Evolutionary conservation across 2,797 vertebrate species (phyloP), one percentile per base, ranked within the genome.

Genomic region (Myiotriccus ornatus): DNA sequence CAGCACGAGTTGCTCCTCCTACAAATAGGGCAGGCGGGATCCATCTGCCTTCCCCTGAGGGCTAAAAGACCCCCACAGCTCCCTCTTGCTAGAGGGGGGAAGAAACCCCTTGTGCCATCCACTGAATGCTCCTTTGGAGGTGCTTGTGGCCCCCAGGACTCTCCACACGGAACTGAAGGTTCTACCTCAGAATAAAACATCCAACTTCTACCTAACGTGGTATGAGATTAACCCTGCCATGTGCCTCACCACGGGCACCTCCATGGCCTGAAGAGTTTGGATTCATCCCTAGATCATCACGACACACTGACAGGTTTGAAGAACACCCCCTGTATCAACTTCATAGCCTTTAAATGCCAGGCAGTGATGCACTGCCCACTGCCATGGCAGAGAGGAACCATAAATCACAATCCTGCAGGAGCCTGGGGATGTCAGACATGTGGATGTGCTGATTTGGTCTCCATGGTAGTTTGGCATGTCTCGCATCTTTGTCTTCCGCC

Each of bases 391-490:
- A 49, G 19, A 39, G 69, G 56, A 71, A 68, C 14, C 78, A 76
- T 16, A 67, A 80, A 93, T 88, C 63, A 94, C 52, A 44, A 10
- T 25, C 64, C 32, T 74, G 70, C 43, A 68, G 76, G 67, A 87
- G 69, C 71, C 47, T 43, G 55, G 9, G 70, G 49, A 79, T 82
- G 77, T 62, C 91, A 96, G 89, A 85, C 80, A 27, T 60, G 93
- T 56, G 93, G 62, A 89, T 32, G 4, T 77, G 88, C 87, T 84
- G 90, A 25, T 90, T 53, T 91, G 88, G 92, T 95, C 89, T 94
- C 95, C 95, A 92, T 95, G 94, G 95, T 87, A 55, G 64, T 90
- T 87, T 91, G 91, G 94, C 91, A 95, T 52, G 87, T 67, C 96
- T 97, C 77, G 84, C 55, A 35, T 52, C 92, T 94, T 93, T 95